Conservation (phyloP, 2,113 vertebrate genomes). For the Antechinus stuartii region DNA sequence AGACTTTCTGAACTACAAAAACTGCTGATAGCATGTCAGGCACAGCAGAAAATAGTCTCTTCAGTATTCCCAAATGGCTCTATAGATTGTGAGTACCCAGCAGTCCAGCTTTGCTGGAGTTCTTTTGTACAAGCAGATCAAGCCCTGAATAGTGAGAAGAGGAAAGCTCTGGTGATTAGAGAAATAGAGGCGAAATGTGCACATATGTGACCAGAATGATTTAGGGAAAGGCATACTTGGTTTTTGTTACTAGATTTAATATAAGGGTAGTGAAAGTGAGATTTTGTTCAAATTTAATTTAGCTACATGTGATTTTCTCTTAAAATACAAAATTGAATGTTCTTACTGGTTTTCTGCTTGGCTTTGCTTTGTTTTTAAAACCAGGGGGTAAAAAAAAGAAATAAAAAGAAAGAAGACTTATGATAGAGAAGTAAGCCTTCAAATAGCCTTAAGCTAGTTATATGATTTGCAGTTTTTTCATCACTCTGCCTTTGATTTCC, state of each 20-base stretch:
- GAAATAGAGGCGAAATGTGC: not conserved
- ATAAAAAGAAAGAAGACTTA: not conserved
- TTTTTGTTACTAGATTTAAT: not conserved
- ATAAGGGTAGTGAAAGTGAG: not conserved
- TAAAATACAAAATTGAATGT: not conserved
- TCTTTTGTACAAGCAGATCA: not conserved
- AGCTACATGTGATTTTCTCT: not conserved
- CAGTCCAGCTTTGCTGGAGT: not conserved
- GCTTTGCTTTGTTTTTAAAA: not conserved
- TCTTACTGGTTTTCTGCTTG: not conserved
- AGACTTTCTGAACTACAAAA: conserved; percentile 57
- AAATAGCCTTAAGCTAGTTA: not conserved
- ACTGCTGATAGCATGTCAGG: not conserved
- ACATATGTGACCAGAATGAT: not conserved
- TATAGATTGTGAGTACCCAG: not conserved
- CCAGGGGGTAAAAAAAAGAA: not conserved
- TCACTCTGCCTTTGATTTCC: not conserved
- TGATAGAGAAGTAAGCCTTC: not conserved
- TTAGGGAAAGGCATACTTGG: not conserved
- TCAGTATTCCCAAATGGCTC: not conserved
- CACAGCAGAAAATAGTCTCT: not conserved
- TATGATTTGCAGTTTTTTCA: not conserved
- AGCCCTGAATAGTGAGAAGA: not conserved
- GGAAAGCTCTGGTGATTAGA: not conserved
- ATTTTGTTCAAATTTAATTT: not conserved